Evolutionary conservation across 2,113 vertebrate genomes (phyloP).

Genomic region (Tachycineta bicolor): DNA sequence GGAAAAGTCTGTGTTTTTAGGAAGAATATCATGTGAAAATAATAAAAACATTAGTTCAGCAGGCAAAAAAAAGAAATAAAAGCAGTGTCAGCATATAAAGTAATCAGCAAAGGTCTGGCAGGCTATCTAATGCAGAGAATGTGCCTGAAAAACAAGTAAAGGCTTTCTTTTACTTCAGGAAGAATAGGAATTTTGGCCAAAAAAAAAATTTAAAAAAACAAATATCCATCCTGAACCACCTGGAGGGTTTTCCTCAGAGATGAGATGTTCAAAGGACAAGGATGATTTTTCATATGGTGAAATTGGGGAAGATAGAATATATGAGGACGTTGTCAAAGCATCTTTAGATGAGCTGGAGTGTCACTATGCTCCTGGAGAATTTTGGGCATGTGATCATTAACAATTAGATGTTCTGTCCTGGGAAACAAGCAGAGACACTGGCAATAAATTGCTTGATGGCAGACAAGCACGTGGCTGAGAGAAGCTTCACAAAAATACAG

Average conservation of each 20-base stretch:
- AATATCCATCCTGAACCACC: neutral
- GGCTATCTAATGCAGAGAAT: neutral
- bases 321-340: neutral
- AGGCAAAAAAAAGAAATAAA: neutral
- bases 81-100: neutral
- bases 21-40: neutral
- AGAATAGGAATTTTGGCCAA: neutral
- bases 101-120: neutral
- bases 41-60: neutral
- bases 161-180: neutral
- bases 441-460: neutral
- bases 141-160: neutral
- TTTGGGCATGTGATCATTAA: neutral
- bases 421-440: neutral
- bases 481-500: neutral
- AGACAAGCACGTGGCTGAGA: neutral
- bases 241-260: neutral
- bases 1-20: rapidly evolving
- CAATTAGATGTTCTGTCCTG: neutral
- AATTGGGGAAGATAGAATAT: neutral
- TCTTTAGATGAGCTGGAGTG: neutral
- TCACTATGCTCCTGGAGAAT: neutral
- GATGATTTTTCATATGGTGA: neutral
- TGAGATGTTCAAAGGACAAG: neutral
- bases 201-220: too few species aligned